Percentiles rank a stretch among this genome's conserved stretches.
These are phyloP conservation scores for Teleiodes luculella DNA, from an alignment of 2,888 invertebrate species.

Conservation along the genomic window DNA sequence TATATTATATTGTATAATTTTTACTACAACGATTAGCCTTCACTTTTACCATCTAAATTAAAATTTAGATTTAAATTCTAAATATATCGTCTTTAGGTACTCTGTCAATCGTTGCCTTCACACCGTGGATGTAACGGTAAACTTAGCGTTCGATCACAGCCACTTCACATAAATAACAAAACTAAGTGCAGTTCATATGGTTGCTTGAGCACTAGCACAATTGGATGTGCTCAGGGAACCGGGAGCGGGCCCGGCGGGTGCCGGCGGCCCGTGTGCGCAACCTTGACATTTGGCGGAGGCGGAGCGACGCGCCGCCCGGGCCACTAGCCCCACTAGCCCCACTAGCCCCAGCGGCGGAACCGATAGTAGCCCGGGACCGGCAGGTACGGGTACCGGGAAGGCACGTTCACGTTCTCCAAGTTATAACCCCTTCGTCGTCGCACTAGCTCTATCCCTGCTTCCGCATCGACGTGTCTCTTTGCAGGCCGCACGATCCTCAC, in stretches of 20 bases:
- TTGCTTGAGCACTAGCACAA: slow-evolving; percentile 25
- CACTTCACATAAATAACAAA: slow-evolving; percentile 50
- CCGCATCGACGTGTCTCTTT: slow-evolving; percentile 37
- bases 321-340: slow-evolving; percentile 70
- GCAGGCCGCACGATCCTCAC: slow-evolving; percentile 58
- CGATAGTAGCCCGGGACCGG: slow-evolving; percentile 64
- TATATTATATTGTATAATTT: slow-evolving; percentile 2
- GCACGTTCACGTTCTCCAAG: slow-evolving; percentile 71
- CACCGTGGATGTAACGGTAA: slow-evolving; percentile 46
- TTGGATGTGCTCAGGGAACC: slow-evolving; percentile 8
- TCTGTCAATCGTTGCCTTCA: slow-evolving; percentile 52
- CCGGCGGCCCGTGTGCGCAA: slow-evolving; percentile 49
- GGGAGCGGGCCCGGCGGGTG: slow-evolving; percentile 20
- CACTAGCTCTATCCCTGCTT: slow-evolving; percentile 47
- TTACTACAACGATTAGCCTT: slow-evolving; percentile 4
- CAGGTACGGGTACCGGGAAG: slow-evolving; percentile 69
- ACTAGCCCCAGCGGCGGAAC: slow-evolving; percentile 72
- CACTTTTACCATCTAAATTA: neutral
- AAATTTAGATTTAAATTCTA: neutral
- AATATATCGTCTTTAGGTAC: slow-evolving; percentile 23
- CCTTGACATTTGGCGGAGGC: slow-evolving; percentile 66
- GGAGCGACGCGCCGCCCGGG: slow-evolving; percentile 23
- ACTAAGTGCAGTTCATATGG: slow-evolving; percentile 47
- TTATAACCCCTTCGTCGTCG: slow-evolving; percentile 69
- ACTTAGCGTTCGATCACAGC: slow-evolving; percentile 68